Base-by-base conservation (phyloP, 2,888 invertebrate genomes). In the Caenorhabditis angaria region DNA sequence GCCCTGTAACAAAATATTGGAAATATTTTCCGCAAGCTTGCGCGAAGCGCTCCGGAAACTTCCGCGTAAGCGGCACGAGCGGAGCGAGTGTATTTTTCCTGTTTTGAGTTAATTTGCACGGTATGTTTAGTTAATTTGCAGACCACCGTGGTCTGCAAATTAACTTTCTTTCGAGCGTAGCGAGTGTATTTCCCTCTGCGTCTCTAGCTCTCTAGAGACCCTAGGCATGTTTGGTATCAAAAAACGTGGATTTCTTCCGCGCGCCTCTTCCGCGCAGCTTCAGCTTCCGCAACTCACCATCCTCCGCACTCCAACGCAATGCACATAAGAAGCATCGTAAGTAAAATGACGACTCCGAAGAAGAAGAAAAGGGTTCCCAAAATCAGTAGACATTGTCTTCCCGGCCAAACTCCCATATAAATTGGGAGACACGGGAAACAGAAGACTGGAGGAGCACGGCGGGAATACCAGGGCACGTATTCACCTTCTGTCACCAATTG, bases 391-490 rank as follows among this genome's bases (percentile, higher is more conserved):
- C 81, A 83, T 65, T 80, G 81, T 65, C 85, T 80, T 1, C 82
- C 86, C 8, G 82, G 82, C 81, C 84, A 82, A 27, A 86, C 70
- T n/a, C 84, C 85, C 65, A 79, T 78, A 59, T 87, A 87, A 54
- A 80, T 81, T 6, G 87, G 85, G 10, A 87, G 63, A 64, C 87
- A 87, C 6, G 85, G 84, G 47, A 83, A 77, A 58, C 87, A 87
- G 64, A 87, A 87, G n/a, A 86, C 81, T 20, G 87, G 87, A 20
- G 80, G 82, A 3, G 78, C 68, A 20, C 83, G 61, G 22, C 83
- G 64, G 18, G 79, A 65, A 70, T 87, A 87, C 87, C 87, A 87
- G 18, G 87, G 86, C 41, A 80, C 82, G 67, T 85, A 86, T 53
- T 87, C 76, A 1, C 75, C 78, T 12, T 77, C 79, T 4, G 79